These are phyloP conservation scores for Diaperis boleti DNA, from an alignment of 2,888 invertebrate species.

Conservation along the genomic window DNA sequence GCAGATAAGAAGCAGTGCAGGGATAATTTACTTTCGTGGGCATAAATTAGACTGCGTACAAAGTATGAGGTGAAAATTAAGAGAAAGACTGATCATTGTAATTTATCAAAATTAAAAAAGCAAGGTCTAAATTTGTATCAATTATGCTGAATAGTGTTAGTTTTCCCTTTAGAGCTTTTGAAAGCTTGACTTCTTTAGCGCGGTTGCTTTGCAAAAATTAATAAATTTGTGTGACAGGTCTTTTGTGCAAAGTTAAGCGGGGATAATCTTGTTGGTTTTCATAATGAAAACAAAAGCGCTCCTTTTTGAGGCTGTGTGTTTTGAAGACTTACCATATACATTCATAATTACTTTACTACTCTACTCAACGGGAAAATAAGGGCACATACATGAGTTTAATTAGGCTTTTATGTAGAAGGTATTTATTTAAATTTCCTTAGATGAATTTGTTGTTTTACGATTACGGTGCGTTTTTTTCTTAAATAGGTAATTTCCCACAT, in stretches of 20 bases:
- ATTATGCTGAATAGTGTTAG: background rate
- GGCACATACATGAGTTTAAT: background rate
- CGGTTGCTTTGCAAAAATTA: constrained; percentile 26
- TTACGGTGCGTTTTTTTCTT: no score
- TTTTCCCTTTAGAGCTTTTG: background rate
- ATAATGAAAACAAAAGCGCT: constrained; percentile 30
- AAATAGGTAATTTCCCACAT: no score
- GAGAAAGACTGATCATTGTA: no score
- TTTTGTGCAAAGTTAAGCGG: constrained; percentile 32
- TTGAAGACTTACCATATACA: constrained; percentile 26
- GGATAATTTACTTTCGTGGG: background rate
- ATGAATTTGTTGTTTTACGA: no score
- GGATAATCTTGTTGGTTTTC: constrained; percentile 31
- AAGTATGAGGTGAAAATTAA: no score
- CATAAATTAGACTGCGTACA: constrained; percentile 11
- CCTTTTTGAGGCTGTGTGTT: constrained; percentile 23
- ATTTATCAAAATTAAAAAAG: no score
- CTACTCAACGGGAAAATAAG: constrained; percentile 6
- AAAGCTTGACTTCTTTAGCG: constrained; percentile 12
- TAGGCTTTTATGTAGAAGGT: background rate
- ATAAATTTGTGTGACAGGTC: constrained; percentile 33
- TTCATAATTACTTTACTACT: constrained; percentile 31
- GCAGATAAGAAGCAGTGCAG: constrained; percentile 4
- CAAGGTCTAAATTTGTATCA: no score
- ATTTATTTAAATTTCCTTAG: no score